A percentile compares a stretch with the other conserved stretches of the same genome.
Evolutionary conservation across 2,888 invertebrate genomes (phyloP).

Genomic region (Zelleria hepariella): DNA sequence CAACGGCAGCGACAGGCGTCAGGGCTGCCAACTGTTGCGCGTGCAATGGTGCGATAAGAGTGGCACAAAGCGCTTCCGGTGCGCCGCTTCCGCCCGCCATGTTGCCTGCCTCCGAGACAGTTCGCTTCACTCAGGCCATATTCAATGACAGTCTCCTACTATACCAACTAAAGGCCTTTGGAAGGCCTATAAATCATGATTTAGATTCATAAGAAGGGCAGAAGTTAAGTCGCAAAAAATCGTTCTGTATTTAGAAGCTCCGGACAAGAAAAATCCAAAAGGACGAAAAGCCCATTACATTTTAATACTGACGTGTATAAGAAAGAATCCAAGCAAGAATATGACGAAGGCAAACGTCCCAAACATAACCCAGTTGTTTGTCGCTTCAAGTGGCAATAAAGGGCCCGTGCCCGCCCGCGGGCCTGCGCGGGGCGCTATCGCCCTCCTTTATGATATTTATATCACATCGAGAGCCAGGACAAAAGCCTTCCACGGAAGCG

Average conservation of each 20-base stretch:
- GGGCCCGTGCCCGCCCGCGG: constrained; percentile 20
- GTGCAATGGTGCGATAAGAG: constrained; percentile 9
- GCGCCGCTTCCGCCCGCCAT: constrained; percentile 11
- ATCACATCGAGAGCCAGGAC: constrained; percentile 25
- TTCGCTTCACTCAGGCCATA: too few species aligned
- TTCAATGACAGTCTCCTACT: too few species aligned
- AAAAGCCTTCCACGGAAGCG: background rate
- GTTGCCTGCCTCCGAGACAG: too few species aligned
- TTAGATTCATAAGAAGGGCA: background rate
- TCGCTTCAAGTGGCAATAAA: constrained; percentile 25
- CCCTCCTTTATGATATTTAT: constrained; percentile 31
- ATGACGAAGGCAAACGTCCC: background rate
- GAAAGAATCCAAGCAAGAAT: background rate
- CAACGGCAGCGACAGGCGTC: background rate
- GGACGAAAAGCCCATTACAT: background rate
- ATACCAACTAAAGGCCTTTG: too few species aligned
- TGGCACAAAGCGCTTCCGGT: constrained; percentile 11
- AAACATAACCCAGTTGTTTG: constrained; percentile 21
- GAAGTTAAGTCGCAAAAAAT: background rate
- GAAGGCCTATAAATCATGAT: too few species aligned
- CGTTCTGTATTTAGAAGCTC: too few species aligned
- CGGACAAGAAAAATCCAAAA: background rate
- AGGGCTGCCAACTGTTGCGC: constrained; percentile 14
- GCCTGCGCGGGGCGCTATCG: constrained; percentile 16
- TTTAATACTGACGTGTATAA: background rate